Evolutionary conservation across 1,140 invertebrate species (phyloP), one percentile per base, ranked within the genome.

Genomic region (Diachasmimorpha longicaudata): DNA sequence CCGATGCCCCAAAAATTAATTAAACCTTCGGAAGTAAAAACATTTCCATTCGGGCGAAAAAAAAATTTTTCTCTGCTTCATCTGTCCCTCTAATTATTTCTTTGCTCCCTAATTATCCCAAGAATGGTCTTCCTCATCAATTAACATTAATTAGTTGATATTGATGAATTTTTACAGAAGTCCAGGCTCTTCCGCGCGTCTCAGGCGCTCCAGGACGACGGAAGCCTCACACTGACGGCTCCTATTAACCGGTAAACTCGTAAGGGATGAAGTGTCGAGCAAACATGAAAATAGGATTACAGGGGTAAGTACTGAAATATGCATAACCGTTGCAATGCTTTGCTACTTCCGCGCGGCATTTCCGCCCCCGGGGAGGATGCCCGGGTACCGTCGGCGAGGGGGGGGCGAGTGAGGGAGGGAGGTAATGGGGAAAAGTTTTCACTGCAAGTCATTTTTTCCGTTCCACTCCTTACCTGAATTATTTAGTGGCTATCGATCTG

Each of bases 271-370:
- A 63, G 46, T 25, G 23, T 21, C 11, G 23, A 4, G 46, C 71
- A 11, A 48, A 72, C 31, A 72, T 46, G 71, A 72, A 63, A 72
- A 63, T 21, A 37, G 55, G 31, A 46, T 72, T 48, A 72, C 36
- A 36, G 25, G 71, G 36, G 31, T 68, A 68, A 68, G 66, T 14
- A 68, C 66, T 68, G 36, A 68, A 68, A 68, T 68, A 68, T 68
- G 66, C 36, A 68, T 68, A 72, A 72, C 36, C 14, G 44, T 72
- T 63, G 36, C 23, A 46, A 19, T 68, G 36, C 25, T 19, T 16
- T 72, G 11, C 46, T 52, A 52, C 48, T 52, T 52, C 23, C 58
- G 58, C 23, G 58, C 19, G 6, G 6, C 58, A 63, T 63, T 63
- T 63, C 58, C 58, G 23, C 23, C 36, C 13, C 39, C 9, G 39